Evolutionary conservation across 2,797 vertebrate species (phyloP).

Genomic region (Tinamus major): DNA sequence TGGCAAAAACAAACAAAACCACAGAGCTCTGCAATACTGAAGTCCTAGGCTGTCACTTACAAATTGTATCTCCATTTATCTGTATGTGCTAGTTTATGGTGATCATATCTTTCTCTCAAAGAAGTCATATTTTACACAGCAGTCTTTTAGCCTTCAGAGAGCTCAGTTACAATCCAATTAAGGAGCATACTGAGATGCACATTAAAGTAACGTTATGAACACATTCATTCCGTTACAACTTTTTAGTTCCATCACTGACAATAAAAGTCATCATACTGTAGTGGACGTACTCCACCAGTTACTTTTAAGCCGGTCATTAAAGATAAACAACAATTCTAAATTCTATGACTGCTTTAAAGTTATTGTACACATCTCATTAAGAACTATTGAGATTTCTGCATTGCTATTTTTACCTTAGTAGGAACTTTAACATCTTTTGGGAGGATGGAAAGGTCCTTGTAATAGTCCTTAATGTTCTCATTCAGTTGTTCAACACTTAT

Average conservation of each 20-base stretch:
- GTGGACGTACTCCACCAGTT: background rate
- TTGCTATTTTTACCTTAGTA: conserved; percentile 85
- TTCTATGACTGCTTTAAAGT: background rate
- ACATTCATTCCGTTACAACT: background rate
- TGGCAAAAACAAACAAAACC: too few species aligned
- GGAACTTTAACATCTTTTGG: conserved; percentile 95
- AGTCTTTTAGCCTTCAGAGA: background rate
- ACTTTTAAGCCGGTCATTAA: background rate
- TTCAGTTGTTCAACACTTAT: conserved; percentile 93
- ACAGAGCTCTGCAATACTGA: background rate
- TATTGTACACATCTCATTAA: background rate
- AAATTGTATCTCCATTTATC: background rate
- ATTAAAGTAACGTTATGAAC: background rate
- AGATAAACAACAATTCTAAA: background rate
- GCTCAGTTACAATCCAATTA: background rate
- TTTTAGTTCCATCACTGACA: background rate
- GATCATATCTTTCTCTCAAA: background rate
- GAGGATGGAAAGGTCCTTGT: conserved; percentile 91
- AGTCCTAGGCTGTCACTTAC: background rate
- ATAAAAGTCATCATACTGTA: background rate
- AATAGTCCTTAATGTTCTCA: conserved; percentile 86
- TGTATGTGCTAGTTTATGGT: background rate
- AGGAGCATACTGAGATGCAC: background rate
- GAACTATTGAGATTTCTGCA: background rate
- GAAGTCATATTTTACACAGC: background rate